These are phyloP conservation scores for Pollimyrus isidori DNA, from an alignment of 2,113 vertebrate genomes.

Conservation along the genomic window DNA sequence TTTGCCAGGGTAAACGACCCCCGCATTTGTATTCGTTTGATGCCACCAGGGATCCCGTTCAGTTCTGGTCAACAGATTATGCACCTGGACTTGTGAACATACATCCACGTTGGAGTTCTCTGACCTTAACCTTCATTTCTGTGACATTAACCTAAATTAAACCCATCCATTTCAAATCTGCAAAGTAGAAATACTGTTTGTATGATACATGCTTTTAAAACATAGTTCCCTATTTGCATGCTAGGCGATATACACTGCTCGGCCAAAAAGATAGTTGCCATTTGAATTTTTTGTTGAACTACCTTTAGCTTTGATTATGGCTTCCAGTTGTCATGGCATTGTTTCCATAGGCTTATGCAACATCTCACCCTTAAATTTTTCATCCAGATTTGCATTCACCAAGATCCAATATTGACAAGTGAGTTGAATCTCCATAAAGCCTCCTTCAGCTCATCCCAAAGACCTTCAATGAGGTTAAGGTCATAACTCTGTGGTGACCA, in stretches of 20 bases:
- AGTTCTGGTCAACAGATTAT: background rate
- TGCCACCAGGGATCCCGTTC: background rate
- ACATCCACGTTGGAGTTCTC: background rate
- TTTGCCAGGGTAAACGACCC: background rate
- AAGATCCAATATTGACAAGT: too few relatives aligned
- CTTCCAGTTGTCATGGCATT: too few relatives aligned
- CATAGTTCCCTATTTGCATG: background rate
- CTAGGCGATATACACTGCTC: background rate
- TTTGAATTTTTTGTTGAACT: too few relatives aligned
- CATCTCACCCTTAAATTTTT: too few relatives aligned
- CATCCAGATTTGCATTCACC: too few relatives aligned
- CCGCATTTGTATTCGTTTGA: background rate
- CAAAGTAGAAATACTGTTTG: background rate
- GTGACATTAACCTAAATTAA: background rate
- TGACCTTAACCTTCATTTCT: background rate
- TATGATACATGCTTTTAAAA: background rate
- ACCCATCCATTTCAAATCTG: background rate
- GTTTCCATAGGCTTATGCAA: too few relatives aligned
- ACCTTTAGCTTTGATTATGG: too few relatives aligned
- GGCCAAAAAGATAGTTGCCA: too few relatives aligned
- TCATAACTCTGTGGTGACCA: too few relatives aligned
- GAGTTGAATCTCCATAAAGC: too few relatives aligned
- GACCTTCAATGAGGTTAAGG: too few relatives aligned
- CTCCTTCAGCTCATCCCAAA: too few relatives aligned
- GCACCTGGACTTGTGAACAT: background rate